Evolutionary conservation across 2,797 vertebrate genomes (phyloP), one percentile per base, ranked within the genome.

Genomic region (Antrozous pallidus): DNA sequence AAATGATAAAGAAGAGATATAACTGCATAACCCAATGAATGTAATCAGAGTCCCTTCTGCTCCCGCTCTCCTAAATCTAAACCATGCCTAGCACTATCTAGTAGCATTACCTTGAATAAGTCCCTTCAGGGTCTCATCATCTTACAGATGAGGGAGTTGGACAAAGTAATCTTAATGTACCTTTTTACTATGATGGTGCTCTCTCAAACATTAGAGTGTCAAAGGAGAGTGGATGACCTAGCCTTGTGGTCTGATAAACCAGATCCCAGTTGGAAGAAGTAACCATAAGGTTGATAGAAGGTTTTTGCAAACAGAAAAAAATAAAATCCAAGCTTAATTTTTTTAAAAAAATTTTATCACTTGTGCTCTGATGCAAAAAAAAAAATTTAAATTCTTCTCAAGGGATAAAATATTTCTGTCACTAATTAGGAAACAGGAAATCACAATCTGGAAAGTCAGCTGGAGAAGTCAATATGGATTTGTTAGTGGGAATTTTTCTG

Each of bases 1-100:
- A 83, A 93, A 69, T 87, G 42, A 47, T 51, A 31, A 56, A 85
- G 8, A 71, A 73, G 7, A 56, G 20, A 65, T 71, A 67, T 38
- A 24, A 8, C 8, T 40, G 17, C 18, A n/a, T 24, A 47, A 33
- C 1, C 3, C 81, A 51, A 9, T n/a, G 45, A n/a, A 58, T 51
- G 0, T 12, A 17, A 49, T 42, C 20, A 47, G 20, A 67, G 20
- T 38, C 1, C 3, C 20, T 1, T 7, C 18, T 12, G 3, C 12
- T 5, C 24, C 20, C 16, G 0, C 16, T 8, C 13, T 56, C 33
- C 1, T 42, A 65, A 84, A 36, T 45, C 28, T n/a, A 63, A 67
- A 40, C 18, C 73, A 90, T 69, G 8, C 16, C 58, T 42, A 40
- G n/a, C 6, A 77, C 38, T 36, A 2, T 13, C 28, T 31, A 18